A percentile compares a stretch with the other conserved stretches of the same genome.
Conservation (phyloP, 2,797 vertebrate species). For the Hoplostethus mediterraneus region DNA sequence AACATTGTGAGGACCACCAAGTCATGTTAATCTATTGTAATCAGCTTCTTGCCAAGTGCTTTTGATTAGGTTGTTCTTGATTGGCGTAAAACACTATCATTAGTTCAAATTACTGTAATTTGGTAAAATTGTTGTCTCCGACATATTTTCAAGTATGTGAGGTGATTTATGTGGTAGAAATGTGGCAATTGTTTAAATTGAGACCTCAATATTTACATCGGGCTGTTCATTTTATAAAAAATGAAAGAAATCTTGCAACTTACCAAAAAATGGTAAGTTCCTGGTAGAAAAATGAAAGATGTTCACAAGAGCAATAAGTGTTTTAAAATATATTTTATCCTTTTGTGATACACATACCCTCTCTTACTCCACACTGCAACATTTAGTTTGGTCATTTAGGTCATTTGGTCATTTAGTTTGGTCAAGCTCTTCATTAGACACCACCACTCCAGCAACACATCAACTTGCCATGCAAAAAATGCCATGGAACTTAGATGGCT, state of each 20-base stretch:
- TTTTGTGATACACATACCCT: background rate
- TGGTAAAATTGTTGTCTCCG: conserved; percentile 50
- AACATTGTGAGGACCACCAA: conserved; percentile 9
- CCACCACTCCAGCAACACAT: too few relatives aligned
- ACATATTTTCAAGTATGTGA: conserved; percentile 50
- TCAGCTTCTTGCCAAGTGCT: conserved; percentile 66
- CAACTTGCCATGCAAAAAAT: too few relatives aligned
- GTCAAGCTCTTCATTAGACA: background rate
- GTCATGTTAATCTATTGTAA: conserved; percentile 55
- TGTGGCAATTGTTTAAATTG: conserved; percentile 11
- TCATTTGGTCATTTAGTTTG: background rate
- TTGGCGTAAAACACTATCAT: conserved; percentile 66
- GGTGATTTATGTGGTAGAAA: conserved; percentile 29
- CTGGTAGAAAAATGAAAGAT: background rate
- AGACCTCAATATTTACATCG: background rate
- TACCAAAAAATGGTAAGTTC: background rate
- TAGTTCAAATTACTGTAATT: conserved; percentile 69
- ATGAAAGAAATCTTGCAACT: too few relatives aligned
- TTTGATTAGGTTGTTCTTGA: conserved; percentile 68
- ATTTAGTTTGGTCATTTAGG: background rate
- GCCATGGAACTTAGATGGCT: too few relatives aligned
- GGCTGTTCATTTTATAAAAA: too few relatives aligned
- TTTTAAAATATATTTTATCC: background rate
- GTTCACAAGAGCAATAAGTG: background rate
- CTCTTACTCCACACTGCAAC: background rate